Evolutionary conservation across 2,113 vertebrate genomes (phyloP).

Genomic region (Corvus moneduloides): DNA sequence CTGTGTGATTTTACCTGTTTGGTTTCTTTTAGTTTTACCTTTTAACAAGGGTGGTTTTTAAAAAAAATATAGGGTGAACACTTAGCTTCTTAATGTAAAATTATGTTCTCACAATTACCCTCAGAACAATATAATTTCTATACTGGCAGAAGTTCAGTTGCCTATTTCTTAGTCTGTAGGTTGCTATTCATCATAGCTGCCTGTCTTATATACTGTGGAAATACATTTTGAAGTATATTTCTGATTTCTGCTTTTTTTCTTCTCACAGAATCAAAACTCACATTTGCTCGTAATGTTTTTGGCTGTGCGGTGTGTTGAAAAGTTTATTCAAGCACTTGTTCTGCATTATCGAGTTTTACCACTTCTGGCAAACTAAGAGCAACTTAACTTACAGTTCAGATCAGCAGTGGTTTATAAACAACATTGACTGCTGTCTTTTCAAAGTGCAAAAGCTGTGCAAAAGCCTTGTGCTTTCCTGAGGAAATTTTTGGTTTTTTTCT

Average conservation of each 20-base stretch:
- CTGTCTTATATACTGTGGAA: neutral
- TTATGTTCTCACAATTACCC: neutral
- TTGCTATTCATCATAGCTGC: neutral
- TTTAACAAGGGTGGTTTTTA: neutral
- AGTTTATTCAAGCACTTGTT: slow-evolving; percentile 8
- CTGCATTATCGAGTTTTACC: neutral
- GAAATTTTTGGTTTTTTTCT: neutral
- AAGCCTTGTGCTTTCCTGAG: neutral
- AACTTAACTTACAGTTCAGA: neutral
- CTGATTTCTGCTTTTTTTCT: neutral
- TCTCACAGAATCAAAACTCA: neutral
- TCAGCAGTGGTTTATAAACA: slow-evolving; percentile 11
- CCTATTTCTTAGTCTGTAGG: neutral
- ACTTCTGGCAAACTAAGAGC: neutral
- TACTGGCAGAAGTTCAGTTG: neutral
- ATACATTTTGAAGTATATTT: neutral
- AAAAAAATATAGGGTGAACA: neutral
- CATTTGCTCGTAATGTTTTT: neutral
- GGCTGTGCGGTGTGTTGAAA: neutral
- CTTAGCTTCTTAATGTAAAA: neutral
- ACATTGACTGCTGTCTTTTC: neutral
- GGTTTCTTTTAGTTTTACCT: neutral
- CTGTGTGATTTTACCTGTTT: slow-evolving; percentile 1
- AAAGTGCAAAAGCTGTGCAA: neutral
- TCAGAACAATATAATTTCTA: neutral